Conservation (phyloP, 1,140 invertebrate species). For the Nasonia giraulti region DNA sequence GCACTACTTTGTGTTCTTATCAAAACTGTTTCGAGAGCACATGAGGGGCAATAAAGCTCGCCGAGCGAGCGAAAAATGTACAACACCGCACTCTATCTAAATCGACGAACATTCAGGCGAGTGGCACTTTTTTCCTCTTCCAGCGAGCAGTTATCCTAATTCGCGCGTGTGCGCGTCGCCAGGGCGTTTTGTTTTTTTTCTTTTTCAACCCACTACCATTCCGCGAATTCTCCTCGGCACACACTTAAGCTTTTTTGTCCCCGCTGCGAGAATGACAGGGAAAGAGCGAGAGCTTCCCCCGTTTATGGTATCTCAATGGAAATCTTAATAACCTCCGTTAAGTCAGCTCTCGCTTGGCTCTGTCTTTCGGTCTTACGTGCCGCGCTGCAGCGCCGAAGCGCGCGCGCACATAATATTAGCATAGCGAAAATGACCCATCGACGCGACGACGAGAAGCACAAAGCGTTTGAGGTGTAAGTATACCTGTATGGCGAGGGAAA, state of each 20-base stretch:
- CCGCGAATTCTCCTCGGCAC: conserved; percentile 3
- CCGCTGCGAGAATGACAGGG: background rate
- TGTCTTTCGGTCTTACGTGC: background rate
- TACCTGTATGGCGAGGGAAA: background rate
- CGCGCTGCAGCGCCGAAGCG: background rate
- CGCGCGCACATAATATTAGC: conserved; percentile 43
- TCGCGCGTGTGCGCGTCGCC: background rate
- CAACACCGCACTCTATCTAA: background rate
- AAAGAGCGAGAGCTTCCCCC: conserved; percentile 5
- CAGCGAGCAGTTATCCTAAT: background rate
- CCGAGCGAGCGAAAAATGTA: background rate
- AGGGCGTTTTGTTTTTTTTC: background rate
- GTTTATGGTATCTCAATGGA: conserved; percentile 47
- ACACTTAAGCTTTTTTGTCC: conserved; percentile 30
- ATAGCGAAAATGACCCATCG: conserved; percentile 41
- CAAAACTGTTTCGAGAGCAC: background rate
- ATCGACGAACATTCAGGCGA: background rate
- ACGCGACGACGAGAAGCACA: background rate
- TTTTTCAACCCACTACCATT: background rate
- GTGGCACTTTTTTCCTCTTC: background rate
- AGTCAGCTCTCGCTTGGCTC: conserved; percentile 4
- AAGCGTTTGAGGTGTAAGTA: background rate
- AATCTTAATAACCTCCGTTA: conserved; percentile 50
- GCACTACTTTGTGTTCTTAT: background rate
- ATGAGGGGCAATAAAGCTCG: background rate